Evolutionary conservation across 2,888 invertebrate species (phyloP).

Genomic region (Amphipoea oculea): DNA sequence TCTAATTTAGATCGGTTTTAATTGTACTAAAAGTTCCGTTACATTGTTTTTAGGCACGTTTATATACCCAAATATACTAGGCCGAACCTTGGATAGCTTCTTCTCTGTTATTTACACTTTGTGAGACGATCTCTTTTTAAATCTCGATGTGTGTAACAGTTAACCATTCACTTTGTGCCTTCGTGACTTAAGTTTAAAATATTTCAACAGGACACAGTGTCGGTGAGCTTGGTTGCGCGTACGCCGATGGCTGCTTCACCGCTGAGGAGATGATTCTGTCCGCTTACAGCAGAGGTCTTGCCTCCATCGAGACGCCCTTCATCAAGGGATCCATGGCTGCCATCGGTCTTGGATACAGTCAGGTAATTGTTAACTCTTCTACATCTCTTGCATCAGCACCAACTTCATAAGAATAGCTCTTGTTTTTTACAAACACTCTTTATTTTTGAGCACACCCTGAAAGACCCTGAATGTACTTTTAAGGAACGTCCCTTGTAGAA

Average conservation of each 20-base stretch:
- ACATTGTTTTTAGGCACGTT: background rate
- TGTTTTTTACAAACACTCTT: background rate
- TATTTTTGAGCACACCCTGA: background rate
- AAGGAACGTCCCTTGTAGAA: background rate
- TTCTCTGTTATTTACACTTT: background rate
- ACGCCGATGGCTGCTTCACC: constrained; percentile 97
- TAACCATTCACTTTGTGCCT: background rate
- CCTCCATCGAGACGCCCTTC: constrained; percentile 93
- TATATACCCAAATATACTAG: background rate
- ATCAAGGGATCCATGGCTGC: constrained; percentile 97
- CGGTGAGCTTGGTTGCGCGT: constrained; percentile 98
- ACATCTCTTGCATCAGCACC: background rate
- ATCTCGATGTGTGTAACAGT: background rate
- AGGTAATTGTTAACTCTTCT: constrained; percentile 80
- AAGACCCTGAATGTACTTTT: background rate
- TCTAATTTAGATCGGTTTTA: constrained; percentile 4
- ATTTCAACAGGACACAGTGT: constrained; percentile 94
- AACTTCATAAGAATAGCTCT: background rate
- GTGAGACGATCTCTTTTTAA: background rate
- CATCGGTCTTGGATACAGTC: constrained; percentile 92
- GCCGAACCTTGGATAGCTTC: background rate
- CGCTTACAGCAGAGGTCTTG: constrained; percentile 95
- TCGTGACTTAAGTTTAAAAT: background rate
- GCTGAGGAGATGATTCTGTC: constrained; percentile 96
- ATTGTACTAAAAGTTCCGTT: background rate